Percentiles rank a stretch among this genome's conserved stretches.
Evolutionary conservation across 2,113 vertebrate genomes (phyloP).

Genomic region (Bufo gargarizans): DNA sequence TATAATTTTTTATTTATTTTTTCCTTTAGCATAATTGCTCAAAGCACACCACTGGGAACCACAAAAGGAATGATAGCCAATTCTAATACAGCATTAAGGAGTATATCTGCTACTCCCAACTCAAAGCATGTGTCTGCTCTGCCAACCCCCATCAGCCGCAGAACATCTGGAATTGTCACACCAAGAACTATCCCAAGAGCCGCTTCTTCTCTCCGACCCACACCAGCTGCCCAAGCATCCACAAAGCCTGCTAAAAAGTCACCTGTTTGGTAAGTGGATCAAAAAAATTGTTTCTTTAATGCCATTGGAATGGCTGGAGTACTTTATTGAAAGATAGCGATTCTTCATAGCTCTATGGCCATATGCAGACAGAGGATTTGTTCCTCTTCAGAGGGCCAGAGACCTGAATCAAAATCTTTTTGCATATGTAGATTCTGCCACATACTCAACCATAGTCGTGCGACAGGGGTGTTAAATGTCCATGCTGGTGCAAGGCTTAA

Average conservation of each 20-base stretch:
- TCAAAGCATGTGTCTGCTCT: constrained; percentile 70
- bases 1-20: not conserved
- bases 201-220: constrained; percentile 35
- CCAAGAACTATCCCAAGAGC: constrained; percentile 66
- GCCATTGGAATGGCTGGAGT: no score
- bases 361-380: no score
- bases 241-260: constrained; percentile 60
- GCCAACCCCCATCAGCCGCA: constrained; percentile 76
- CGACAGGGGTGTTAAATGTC: no score
- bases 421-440: no score
- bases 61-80: constrained; percentile 59
- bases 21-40: constrained; percentile 66
- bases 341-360: no score
- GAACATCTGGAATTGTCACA: constrained; percentile 70
- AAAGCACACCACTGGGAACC: constrained; percentile 63
- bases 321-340: no score
- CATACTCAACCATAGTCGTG: no score
- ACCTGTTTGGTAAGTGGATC: constrained; percentile 70
- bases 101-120: constrained; percentile 66
- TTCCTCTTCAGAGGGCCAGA: no score
- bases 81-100: constrained; percentile 56
- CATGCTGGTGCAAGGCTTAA: no score
- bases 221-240: not conserved
- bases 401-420: no score
- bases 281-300: not conserved